These are phyloP conservation scores for Stictonetta naevosa DNA, from an alignment of 2,113 vertebrate species.

Conservation along the genomic window DNA sequence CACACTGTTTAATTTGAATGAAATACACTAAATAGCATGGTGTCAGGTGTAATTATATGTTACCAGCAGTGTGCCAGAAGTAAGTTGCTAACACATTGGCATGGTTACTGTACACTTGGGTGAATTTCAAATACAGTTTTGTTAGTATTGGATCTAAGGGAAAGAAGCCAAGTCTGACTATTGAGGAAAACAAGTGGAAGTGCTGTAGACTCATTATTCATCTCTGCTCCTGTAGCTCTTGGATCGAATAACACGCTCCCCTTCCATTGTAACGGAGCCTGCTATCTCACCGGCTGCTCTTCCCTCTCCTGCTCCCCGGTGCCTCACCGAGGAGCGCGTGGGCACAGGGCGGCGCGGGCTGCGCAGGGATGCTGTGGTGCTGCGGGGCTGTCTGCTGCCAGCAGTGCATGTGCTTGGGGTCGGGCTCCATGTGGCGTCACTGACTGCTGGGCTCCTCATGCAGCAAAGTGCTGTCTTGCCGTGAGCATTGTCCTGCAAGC, in stretches of 20 bases:
- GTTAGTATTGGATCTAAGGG: constrained; percentile 66
- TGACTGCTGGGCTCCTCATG: too few relatives aligned
- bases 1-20: constrained; percentile 43
- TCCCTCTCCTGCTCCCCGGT: background rate
- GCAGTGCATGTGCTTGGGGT: too few relatives aligned
- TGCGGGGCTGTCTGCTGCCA: too few relatives aligned
- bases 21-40: constrained; percentile 73
- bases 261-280: constrained; percentile 17
- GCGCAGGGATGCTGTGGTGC: background rate
- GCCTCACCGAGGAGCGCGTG: background rate
- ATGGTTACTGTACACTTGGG: constrained; percentile 74
- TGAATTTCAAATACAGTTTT: constrained; percentile 68
- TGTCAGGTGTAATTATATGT: constrained; percentile 79
- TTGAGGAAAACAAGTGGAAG: constrained; percentile 64
- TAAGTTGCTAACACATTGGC: constrained; percentile 67
- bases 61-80: constrained; percentile 65
- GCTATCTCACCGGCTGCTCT: background rate
- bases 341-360: background rate
- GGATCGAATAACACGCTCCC: constrained; percentile 34
- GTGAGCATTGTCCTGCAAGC: too few relatives aligned
- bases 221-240: constrained; percentile 45
- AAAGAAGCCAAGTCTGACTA: constrained; percentile 73
- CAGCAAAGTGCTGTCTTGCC: background rate
- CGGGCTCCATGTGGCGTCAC: too few relatives aligned
- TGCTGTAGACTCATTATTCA: constrained; percentile 17